Base-by-base conservation (phyloP, 2,888 invertebrate genomes). In the Diarsia mendica region DNA sequence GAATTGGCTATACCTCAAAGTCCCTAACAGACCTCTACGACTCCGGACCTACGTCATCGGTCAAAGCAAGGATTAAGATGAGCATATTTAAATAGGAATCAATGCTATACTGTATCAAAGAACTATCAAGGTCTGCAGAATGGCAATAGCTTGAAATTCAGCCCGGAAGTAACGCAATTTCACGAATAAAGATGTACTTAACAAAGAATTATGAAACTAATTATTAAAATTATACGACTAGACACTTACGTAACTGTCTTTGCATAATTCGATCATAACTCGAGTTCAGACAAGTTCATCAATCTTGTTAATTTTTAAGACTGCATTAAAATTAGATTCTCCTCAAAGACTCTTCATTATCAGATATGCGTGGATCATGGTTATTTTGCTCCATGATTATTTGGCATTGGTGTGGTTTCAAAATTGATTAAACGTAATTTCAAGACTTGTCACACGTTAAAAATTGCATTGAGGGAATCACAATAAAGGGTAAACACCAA, bases 351-450 rank as follows among this genome's bases (percentile, higher is more conserved):
- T n/a, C 48, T 39, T 60, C 44, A 33, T 46, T 70, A 10, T 44
- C 18, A 53, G 44, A 60, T 55, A 55, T 64, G 74, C 67, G 61
- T 77, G 58, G 61, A 83, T 53, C 77, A 82, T n/a, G n/a, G n/a
- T n/a, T n/a, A n/a, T n/a, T n/a, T n/a, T n/a, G n/a, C n/a, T n/a
- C n/a, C n/a, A n/a, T n/a, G n/a, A n/a, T n/a, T n/a, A n/a, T 65
- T 72, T 23, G 65, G 76, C 67, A 72, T n/a, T n/a, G n/a, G 28
- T 11, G 13, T 74, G 2, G 4, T 60, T 1, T 60, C 9, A 1
- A 18, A 60, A 33, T 10, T 4, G 10, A 60, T 18, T 33, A 0
- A 28, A 23, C 23, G 1, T 15, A 55, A 4, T 23, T 55, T 55
- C 11, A 53, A 53, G n/a, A 3, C 11, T 23, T 23, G 4, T 23